phyloP scores from a whole-genome alignment of 37 sponge, comb jelly and placozoan genomes.

The Theonella swinhoei region DNA sequence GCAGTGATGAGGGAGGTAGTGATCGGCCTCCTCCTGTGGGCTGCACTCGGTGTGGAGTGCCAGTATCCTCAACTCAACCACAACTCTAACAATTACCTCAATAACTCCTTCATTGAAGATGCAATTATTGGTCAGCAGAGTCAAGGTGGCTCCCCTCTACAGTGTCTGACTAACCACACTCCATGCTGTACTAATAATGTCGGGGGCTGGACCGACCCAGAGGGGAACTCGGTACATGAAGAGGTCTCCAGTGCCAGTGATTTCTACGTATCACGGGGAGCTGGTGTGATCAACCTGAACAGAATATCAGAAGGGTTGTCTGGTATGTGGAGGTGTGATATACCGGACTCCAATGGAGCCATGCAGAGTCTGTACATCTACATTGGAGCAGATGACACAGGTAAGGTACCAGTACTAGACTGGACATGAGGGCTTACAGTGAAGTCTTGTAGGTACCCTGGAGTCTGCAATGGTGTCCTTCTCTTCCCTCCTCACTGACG shows the following conservation, averaged over 20 bases:
- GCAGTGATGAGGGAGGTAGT: no score
- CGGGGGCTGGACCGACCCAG: background rate
- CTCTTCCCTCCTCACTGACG: background rate
- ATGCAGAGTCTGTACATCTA: background rate
- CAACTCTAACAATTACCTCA: background rate
- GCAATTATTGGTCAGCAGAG: background rate
- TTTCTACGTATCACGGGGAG: background rate
- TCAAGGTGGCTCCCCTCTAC: no score
- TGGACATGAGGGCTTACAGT: background rate
- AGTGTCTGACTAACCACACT: background rate
- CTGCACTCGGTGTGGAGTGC: no score
- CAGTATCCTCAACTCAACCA: background rate
- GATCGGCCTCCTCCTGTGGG: no score
- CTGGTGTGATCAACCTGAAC: background rate
- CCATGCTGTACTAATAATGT: background rate
- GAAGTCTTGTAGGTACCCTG: background rate
- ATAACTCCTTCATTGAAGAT: background rate
- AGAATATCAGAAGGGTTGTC: background rate
- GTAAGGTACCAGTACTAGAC: no score
- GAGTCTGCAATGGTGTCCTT: background rate
- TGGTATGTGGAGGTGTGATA: background rate
- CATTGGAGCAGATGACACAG: background rate
- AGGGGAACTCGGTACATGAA: background rate
- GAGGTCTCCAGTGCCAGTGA: background rate
- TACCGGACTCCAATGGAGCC: background rate